These are phyloP conservation scores for Colius striatus DNA, from an alignment of 2,113 vertebrate species.

Conservation along the genomic window DNA sequence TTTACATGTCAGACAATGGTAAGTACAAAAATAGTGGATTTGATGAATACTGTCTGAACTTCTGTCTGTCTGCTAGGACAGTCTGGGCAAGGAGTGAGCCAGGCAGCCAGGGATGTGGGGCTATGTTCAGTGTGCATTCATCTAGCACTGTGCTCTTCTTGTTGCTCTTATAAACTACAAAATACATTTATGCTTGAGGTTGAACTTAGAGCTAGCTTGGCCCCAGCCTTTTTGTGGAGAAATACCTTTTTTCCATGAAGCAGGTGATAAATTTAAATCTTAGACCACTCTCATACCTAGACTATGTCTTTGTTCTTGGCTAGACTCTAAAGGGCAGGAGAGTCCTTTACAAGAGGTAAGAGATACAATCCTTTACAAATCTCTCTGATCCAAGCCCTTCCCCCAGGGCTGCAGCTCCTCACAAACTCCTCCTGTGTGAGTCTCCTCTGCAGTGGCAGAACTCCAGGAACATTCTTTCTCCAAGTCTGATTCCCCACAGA, in stretches of 20 bases:
- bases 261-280: background rate
- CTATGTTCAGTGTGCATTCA: background rate
- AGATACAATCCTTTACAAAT: too few relatives aligned
- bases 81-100: background rate
- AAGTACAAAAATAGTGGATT: conserved; percentile 49
- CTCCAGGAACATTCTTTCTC: too few relatives aligned
- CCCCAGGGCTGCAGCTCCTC: too few relatives aligned
- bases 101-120: background rate
- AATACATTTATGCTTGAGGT: background rate
- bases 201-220: background rate
- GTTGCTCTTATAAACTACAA: background rate
- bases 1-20: conserved; percentile 67
- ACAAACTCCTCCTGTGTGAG: too few relatives aligned
- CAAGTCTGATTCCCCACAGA: too few relatives aligned
- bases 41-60: background rate
- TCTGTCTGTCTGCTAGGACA: background rate
- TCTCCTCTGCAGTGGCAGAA: too few relatives aligned
- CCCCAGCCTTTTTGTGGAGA: background rate
- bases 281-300: background rate
- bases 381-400: too few relatives aligned
- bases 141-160: background rate
- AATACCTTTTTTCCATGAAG: background rate
- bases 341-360: too few relatives aligned
- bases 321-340: background rate
- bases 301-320: background rate